Conservation (phyloP, 2,113 vertebrate genomes). For the Plestiodon gilberti region DNA sequence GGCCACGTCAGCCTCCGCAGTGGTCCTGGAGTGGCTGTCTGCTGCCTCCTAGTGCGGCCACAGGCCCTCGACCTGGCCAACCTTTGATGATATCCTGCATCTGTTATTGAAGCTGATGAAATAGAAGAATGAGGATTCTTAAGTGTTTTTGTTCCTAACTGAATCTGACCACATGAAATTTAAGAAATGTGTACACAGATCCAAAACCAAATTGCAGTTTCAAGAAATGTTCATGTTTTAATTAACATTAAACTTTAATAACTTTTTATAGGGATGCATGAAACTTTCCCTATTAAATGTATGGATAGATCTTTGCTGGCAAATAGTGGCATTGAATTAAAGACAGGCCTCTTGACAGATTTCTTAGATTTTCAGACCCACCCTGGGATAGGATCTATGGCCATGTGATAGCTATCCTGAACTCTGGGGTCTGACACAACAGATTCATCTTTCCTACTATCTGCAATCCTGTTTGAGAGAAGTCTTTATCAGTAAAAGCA, state of each 20-base stretch:
- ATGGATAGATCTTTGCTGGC: not conserved
- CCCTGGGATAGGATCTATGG: no score
- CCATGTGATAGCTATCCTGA: no score
- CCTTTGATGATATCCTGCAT: no score
- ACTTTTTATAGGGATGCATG: not conserved
- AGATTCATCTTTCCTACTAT: no score
- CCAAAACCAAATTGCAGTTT: not conserved
- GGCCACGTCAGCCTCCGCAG: no score
- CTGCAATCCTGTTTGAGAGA: no score
- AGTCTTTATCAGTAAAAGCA: no score
- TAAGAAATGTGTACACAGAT: not conserved
- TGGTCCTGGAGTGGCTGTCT: no score
- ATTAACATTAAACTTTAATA: not conserved
- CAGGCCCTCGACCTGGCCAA: no score
- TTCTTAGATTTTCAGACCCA: not conserved
- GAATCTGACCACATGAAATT: constrained; percentile 5
- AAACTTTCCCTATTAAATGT: no score
- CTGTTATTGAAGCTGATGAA: constrained; percentile 21
- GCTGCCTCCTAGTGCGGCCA: no score
- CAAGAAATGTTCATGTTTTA: not conserved
- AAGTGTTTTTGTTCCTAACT: constrained; percentile 28
- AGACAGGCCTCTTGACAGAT: not conserved
- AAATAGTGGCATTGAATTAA: not conserved
- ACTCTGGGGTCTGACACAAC: no score
- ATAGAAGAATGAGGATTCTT: not conserved